A percentile compares a stretch with the other conserved stretches of the same genome.
phyloP scores from a whole-genome alignment of 2,797 vertebrate species.

The Loriculus beryllinus region DNA sequence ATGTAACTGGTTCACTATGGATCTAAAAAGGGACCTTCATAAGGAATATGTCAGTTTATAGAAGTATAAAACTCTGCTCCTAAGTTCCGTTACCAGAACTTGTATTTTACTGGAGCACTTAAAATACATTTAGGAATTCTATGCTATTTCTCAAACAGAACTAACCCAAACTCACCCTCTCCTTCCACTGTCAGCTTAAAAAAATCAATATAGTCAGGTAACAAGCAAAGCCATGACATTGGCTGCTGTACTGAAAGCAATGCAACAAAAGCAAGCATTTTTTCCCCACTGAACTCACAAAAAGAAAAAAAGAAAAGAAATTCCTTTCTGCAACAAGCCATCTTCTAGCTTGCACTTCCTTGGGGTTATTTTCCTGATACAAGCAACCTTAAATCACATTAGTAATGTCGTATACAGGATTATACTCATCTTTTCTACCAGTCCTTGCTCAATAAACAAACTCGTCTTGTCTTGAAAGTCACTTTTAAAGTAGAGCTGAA shows the following conservation, averaged over 20 bases:
- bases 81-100: neutral
- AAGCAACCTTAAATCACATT: neutral
- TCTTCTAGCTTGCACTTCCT: neutral
- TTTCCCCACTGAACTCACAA: neutral
- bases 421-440: slow-evolving; percentile 84
- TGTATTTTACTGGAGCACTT: neutral
- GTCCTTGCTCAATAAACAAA: slow-evolving; percentile 76
- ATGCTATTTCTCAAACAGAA: accelerated
- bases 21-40: neutral
- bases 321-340: neutral
- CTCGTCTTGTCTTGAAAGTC: slow-evolving; percentile 52
- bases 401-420: neutral
- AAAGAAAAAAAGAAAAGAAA: no score
- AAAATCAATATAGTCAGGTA: neutral
- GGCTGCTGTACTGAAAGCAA: neutral
- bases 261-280: accelerated
- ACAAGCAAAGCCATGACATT: neutral
- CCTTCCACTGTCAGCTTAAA: neutral
- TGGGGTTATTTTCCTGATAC: neutral
- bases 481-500: slow-evolving; percentile 74
- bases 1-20: neutral
- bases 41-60: accelerated
- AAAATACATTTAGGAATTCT: neutral
- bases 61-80: neutral
- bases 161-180: neutral